Conservation (phyloP, 2,797 vertebrate genomes). For the Pristis pectinata region DNA sequence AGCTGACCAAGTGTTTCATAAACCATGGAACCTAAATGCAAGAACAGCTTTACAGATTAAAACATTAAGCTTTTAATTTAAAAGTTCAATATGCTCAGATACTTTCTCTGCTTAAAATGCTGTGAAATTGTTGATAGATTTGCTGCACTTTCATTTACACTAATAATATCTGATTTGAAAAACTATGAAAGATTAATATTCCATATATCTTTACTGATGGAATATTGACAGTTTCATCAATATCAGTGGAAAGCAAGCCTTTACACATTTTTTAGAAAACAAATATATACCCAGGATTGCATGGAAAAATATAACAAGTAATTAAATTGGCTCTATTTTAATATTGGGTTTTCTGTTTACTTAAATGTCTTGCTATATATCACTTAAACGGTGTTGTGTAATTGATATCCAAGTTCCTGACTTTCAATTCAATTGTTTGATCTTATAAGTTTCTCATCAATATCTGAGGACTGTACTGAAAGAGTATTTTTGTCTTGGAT, state of each 20-base stretch:
- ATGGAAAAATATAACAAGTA: neutral
- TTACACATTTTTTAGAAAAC: neutral
- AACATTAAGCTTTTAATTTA: neutral
- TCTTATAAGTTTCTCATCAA: neutral
- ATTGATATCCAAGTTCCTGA: neutral
- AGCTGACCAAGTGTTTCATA: slow-evolving; percentile 69
- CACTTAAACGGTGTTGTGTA: neutral
- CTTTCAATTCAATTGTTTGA: neutral
- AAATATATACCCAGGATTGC: neutral
- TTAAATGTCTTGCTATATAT: neutral
- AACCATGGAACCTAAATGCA: slow-evolving; percentile 62
- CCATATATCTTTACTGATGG: no score
- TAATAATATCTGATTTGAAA: neutral
- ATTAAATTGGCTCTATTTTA: neutral
- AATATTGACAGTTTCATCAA: neutral
- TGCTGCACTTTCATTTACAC: neutral
- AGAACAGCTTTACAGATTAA: neutral
- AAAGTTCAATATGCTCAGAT: neutral
- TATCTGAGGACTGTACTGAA: neutral
- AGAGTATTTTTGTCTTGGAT: neutral
- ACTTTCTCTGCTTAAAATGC: neutral
- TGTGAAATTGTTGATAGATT: neutral
- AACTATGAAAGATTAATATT: neutral
- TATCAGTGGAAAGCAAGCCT: neutral
- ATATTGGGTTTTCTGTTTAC: neutral